A percentile compares a stretch with the other conserved stretches of the same genome.
Evolutionary conservation across 2,113 vertebrate species (phyloP).

Genomic region (Cyprinodon tularosa): DNA sequence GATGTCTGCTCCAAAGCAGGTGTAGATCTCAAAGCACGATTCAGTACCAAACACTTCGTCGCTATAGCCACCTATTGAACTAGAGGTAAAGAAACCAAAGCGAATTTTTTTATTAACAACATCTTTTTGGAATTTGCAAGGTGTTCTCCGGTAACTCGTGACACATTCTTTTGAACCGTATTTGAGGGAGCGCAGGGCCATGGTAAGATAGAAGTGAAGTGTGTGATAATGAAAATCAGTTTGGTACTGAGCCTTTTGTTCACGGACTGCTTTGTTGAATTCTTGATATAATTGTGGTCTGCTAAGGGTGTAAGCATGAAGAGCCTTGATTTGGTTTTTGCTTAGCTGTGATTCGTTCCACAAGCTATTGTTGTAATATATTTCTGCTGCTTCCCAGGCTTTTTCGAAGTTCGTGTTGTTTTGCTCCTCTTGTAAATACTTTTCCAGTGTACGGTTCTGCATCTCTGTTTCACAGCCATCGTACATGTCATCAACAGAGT

Average conservation of each 20-base stretch:
- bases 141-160: conserved; percentile 19
- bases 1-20: conserved; percentile 43
- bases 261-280: conserved; percentile 48
- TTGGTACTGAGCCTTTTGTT: conserved; percentile 21
- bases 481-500: conserved; percentile 54
- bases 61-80: background rate
- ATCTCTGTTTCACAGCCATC: conserved; percentile 29
- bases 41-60: conserved; percentile 20
- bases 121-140: conserved; percentile 7
- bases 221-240: conserved; percentile 42
- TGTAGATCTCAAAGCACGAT: conserved; percentile 46
- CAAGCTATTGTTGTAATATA: conserved; percentile 12
- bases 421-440: conserved; percentile 6
- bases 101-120: background rate
- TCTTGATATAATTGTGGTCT: conserved; percentile 19
- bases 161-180: background rate
- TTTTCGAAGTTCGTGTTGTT: conserved; percentile 2
- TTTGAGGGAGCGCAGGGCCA: conserved; percentile 31
- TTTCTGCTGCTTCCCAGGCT: conserved; percentile 15
- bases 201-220: conserved; percentile 48
- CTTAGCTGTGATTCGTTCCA: background rate
- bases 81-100: background rate
- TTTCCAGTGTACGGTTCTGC: conserved; percentile 5
- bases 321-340: conserved; percentile 44
- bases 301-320: conserved; percentile 39